phyloP scores from a whole-genome alignment of 2,113 vertebrate species.

The Oenanthe oenanthe region DNA sequence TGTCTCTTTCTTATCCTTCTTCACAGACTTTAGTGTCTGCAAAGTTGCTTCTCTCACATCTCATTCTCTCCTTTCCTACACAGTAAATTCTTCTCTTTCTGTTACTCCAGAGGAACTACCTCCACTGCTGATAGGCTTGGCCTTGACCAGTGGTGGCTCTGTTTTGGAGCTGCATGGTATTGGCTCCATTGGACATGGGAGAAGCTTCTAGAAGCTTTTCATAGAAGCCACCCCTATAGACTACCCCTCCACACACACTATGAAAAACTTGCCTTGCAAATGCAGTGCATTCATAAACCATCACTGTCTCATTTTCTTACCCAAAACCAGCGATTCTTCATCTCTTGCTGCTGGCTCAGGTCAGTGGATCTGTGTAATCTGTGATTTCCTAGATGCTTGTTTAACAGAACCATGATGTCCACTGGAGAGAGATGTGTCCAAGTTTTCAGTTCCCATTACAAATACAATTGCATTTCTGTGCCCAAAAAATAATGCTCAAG shows the following conservation, averaged over 20 bases:
- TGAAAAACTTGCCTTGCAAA: background rate
- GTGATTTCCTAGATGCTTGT: background rate
- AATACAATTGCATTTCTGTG: background rate
- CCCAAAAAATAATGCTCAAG: background rate
- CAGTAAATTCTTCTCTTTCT: background rate
- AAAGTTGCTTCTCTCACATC: background rate
- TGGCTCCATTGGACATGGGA: background rate
- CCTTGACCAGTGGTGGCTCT: rapidly evolving
- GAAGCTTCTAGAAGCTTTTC: background rate
- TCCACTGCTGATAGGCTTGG: background rate
- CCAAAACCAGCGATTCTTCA: rapidly evolving
- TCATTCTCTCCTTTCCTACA: background rate
- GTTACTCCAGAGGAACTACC: background rate
- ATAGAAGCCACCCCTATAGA: background rate
- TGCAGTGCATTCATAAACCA: background rate
- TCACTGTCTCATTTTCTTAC: background rate
- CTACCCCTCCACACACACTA: rapidly evolving
- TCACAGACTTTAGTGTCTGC: background rate
- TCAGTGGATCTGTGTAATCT: background rate
- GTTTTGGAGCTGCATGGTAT: background rate
- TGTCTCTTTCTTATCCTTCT: background rate
- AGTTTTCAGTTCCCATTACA: background rate
- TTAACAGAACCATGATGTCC: background rate
- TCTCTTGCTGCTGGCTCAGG: background rate
- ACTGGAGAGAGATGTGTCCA: background rate